Percentiles rank a stretch among this genome's conserved stretches.
phyloP scores from a whole-genome alignment of 2,888 invertebrate genomes.

The Carabus problematicus region DNA sequence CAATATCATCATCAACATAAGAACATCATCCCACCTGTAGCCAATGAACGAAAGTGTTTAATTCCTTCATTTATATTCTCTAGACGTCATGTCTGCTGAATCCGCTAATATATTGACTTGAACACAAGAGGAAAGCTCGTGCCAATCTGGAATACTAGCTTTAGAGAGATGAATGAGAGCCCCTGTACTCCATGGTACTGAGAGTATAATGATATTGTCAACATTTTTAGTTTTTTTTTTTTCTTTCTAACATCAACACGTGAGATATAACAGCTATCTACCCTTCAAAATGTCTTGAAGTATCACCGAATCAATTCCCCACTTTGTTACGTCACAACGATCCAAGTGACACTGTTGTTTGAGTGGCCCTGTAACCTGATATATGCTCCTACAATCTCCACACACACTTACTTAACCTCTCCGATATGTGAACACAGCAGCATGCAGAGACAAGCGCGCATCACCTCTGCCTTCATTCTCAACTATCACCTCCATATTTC shows the following conservation, averaged over 20 bases:
- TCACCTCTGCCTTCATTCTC: background rate
- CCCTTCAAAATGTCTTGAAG: background rate
- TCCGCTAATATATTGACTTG: no score
- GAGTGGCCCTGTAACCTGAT: conserved; percentile 32
- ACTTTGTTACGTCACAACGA: background rate
- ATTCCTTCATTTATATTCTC: background rate
- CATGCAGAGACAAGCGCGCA: conserved; percentile 5
- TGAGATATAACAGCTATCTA: background rate
- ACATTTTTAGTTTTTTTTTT: background rate
- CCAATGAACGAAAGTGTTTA: background rate
- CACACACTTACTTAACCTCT: background rate
- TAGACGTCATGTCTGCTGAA: no score
- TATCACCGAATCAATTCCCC: conserved; percentile 7
- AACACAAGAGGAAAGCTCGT: no score
- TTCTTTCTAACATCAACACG: background rate
- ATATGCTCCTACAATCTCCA: conserved; percentile 23
- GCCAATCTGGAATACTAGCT: no score
- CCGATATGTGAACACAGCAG: background rate
- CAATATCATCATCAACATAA: no score
- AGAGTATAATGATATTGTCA: no score
- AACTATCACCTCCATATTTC: background rate
- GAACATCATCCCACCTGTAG: no score
- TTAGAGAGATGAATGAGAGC: no score
- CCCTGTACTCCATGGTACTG: no score
- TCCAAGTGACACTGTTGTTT: conserved; percentile 20